phyloP scores from a whole-genome alignment of 2,797 vertebrate genomes.

The Coregonus sp. region DNA sequence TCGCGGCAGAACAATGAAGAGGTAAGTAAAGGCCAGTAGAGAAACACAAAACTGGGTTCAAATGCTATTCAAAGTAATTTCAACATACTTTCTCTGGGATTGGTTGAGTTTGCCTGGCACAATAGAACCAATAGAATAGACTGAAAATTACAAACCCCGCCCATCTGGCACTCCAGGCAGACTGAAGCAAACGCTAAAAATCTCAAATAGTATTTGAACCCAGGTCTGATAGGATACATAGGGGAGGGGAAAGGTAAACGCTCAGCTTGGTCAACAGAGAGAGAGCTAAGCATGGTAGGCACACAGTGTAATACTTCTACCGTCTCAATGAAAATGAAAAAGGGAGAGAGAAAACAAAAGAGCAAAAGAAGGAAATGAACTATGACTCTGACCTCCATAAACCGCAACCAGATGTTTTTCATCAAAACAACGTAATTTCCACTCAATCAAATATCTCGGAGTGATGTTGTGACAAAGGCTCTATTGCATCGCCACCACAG shows the following conservation, averaged over 20 bases:
- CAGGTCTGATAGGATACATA: neutral
- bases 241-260: neutral
- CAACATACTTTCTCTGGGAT: neutral
- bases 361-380: neutral
- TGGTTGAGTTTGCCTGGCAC: neutral
- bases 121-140: too few species aligned
- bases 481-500: neutral
- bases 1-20: neutral
- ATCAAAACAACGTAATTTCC: neutral
- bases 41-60: neutral
- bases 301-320: neutral
- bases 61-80: neutral
- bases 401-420: neutral
- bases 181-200: too few species aligned
- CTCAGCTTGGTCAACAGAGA: neutral
- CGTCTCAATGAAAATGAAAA: neutral
- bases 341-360: neutral
- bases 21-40: neutral
- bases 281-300: neutral
- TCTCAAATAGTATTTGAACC: neutral
- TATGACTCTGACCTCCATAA: neutral
- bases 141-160: too few species aligned
- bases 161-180: too few species aligned
- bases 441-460: conserved; percentile 1
- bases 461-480: neutral